Evolutionary conservation across 2,888 invertebrate species (phyloP).

Genomic region (Sarcophaga variegata): DNA sequence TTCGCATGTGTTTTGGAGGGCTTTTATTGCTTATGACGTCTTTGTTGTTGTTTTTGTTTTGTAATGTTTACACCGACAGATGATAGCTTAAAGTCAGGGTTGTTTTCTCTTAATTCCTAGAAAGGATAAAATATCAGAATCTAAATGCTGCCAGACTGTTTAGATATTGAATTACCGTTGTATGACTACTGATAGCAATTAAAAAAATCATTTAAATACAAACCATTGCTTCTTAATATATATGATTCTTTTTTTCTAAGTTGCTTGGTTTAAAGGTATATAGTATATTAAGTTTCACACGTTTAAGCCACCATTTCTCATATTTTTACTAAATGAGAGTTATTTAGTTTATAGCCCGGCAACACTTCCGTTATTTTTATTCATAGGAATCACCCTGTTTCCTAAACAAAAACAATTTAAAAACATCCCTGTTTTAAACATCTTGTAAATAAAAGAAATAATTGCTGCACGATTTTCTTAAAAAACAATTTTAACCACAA

Average conservation of each 20-base stretch:
- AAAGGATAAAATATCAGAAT: slow-evolving; percentile 9
- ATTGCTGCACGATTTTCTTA: slow-evolving; percentile 7
- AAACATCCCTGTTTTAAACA: slow-evolving; percentile 17
- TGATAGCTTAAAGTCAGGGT: slow-evolving; percentile 27
- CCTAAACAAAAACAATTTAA: background rate
- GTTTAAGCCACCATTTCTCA: too few relatives aligned
- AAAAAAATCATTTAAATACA: too few relatives aligned
- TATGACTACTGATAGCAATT: too few relatives aligned
- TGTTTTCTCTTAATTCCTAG: background rate
- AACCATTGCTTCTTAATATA: too few relatives aligned
- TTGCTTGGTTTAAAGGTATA: too few relatives aligned
- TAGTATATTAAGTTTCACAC: too few relatives aligned
- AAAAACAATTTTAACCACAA: background rate
- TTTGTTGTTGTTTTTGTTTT: slow-evolving; percentile 28
- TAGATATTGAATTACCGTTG: background rate
- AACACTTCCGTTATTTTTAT: background rate
- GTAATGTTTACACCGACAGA: slow-evolving; percentile 22
- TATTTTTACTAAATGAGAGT: too few relatives aligned
- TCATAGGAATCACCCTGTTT: slow-evolving; percentile 4
- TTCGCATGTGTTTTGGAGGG: slow-evolving; percentile 41
- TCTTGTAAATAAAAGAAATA: slow-evolving; percentile 20
- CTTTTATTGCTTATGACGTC: slow-evolving; percentile 25
- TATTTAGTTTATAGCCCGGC: background rate
- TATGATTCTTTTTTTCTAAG: too few relatives aligned
- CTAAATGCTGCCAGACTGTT: background rate